Evolutionary conservation across 2,797 vertebrate species (phyloP), one percentile per base, ranked within the genome.

Genomic region (Liasis olivaceus): DNA sequence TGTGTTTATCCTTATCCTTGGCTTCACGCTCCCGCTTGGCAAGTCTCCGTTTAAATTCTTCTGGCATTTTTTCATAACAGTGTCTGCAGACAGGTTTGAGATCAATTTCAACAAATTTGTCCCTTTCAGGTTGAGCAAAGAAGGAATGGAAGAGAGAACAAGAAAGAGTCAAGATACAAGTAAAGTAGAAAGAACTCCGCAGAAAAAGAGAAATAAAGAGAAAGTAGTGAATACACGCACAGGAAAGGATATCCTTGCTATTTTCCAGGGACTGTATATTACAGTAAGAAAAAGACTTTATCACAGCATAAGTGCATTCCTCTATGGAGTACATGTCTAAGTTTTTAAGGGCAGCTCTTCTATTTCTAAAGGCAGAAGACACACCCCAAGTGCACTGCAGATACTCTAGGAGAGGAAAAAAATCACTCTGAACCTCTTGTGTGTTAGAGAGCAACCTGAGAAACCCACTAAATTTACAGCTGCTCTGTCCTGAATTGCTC

Each of bases 21-120:
- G 98, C 98, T 96, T 99, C 99, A 22, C 98, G 98, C 91, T 99
- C 98, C 17, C 98, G 98, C 96, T 98, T 99, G 94, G 99, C 98
- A 97, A 99, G 98, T 92, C 99, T 98, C 93, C 98, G 98, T 96
- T 99, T 99, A 98, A 99, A 98, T 97, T 99, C 98, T 85, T 99
- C 98, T 3, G 99, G 99, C 98, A 99, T 98, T 97, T 98, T 98
- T 96, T 99, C 99, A 22, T 99, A 99, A 98, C 99, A 99, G 97
- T 98, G 98, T 97, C 99, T 99, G 98, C 99, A 99, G 97, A 99
- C 98, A n/a, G 99, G 99, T 97, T 99, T 99, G 97, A 99, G 98
- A 97, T 99, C 99, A 96, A 99, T 98, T 97, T 99, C 99, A 98
- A 99, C 98, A 99, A 99, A 99, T 95, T 99, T 99, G 97, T 99